Evolutionary conservation across 2,113 vertebrate genomes (phyloP), one percentile per base, ranked within the genome.

Genomic region (Cinclus mexicanus): DNA sequence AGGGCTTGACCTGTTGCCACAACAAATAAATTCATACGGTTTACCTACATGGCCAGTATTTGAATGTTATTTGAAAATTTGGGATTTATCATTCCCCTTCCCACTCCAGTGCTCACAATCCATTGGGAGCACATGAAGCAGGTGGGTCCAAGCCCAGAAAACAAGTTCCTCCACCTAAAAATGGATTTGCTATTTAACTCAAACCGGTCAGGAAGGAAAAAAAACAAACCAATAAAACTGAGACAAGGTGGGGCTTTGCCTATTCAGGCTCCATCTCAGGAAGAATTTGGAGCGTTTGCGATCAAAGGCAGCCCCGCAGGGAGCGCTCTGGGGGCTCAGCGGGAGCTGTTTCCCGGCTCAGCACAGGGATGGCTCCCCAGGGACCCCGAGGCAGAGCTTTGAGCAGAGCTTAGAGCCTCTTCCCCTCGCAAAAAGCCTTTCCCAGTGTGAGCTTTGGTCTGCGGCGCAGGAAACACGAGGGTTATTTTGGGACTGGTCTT

Each of bases 401-500:
- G 10, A 90, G 70, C 83, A 46, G 44, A 94, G 64, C 64, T 86
- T 28, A n/a, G 60, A 79, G 61, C 74, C 46, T 87, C 84, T 83
- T 74, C 74, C 44, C 59, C 72, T 70, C 6, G 2, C 52, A 33
- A 61, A 93, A 69, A 77, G 10, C 59, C 77, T 52, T 74, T 80
- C 79, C 33, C 41, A n/a, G 71, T 3, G 68, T 8, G 55, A 74
- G 67, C 6, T 89, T 74, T 74, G 75, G 67, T 86, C 86, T 86
- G 78, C 1, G 3, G 57, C 2, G 0, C 6, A 3, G 83, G 47
- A 35, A 83, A 63, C 1, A 6, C 29, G 39, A 67, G 47, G 39
- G 91, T 83, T 92, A 78, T 93, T 93, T 93, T 83, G 93, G 79
- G 88, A 92, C 22, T 10, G 5, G 71, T 53, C 94, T 86, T 89